Evolutionary conservation across 1,140 invertebrate species (phyloP).

Genomic region (Sminthurides bifidus): DNA sequence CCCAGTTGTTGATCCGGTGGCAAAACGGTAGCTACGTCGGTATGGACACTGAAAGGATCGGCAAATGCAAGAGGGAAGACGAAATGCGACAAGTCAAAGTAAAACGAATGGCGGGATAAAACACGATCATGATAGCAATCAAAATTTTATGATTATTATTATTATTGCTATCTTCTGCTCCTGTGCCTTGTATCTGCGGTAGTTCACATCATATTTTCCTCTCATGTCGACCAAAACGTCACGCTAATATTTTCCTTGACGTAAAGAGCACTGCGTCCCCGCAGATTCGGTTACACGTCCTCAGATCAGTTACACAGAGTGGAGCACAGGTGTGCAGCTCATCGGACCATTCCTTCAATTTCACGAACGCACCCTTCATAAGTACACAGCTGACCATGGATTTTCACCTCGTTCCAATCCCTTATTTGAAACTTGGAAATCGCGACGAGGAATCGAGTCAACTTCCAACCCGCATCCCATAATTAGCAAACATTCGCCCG

Average conservation of each 20-base stretch:
- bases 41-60: background rate
- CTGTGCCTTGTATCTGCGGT: background rate
- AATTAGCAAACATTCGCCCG: no score
- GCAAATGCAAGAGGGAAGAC: background rate
- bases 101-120: conserved; percentile 27
- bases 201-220: conserved; percentile 20
- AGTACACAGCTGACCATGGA: no score
- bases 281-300: conserved; percentile 10
- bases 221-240: conserved; percentile 29
- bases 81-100: conserved; percentile 11
- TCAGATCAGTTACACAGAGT: conserved; percentile 11
- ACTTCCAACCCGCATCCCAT: no score
- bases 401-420: no score
- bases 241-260: conserved; percentile 23
- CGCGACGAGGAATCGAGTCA: no score
- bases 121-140: conserved; percentile 30
- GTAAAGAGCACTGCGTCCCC: no score
- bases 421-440: no score
- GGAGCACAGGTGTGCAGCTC: conserved; percentile 15
- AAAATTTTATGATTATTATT: conserved; percentile 11
- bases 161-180: background rate
- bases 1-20: no score
- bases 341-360: background rate
- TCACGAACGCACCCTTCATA: no score
- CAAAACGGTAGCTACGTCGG: no score